Percentiles rank a stretch among this genome's conserved stretches.
Conservation (phyloP, 2,797 vertebrate genomes). For the Vespertilio murinus region DNA sequence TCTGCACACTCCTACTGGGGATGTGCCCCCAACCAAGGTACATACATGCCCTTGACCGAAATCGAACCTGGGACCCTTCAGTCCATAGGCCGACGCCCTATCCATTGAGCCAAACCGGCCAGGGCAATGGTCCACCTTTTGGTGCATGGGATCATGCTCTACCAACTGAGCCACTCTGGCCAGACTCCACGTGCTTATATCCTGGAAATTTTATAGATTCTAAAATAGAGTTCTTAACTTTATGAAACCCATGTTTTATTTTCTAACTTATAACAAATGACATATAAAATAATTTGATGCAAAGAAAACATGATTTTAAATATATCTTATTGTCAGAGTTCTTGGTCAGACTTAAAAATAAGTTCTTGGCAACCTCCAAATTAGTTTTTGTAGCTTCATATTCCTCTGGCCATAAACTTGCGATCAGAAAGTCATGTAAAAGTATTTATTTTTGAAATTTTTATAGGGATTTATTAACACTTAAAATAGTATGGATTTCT, state of each 20-base stretch:
- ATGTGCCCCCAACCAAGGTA: too few relatives aligned
- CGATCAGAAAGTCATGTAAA: constrained; percentile 82
- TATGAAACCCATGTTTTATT: constrained; percentile 30
- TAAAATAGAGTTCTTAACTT: background rate
- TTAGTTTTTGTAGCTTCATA: constrained; percentile 88
- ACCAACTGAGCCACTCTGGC: background rate
- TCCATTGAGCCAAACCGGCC: too few relatives aligned
- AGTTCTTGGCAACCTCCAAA: constrained; percentile 89
- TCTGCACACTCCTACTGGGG: too few relatives aligned
- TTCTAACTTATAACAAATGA: background rate
- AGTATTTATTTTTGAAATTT: constrained; percentile 71
- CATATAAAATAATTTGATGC: constrained; percentile 78
- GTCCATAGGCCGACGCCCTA: too few relatives aligned
- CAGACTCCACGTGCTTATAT: background rate
- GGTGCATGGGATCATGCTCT: background rate
- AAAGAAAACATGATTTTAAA: constrained; percentile 72
- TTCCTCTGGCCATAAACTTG: constrained; percentile 83
- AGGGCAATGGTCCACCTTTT: background rate
- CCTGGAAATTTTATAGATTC: background rate
- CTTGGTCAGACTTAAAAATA: constrained; percentile 88
- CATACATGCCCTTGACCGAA: too few relatives aligned
- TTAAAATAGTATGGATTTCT: constrained; percentile 39
- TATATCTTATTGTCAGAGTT: constrained; percentile 82
- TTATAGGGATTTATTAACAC: background rate
- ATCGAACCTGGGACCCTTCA: too few relatives aligned